Base-by-base conservation (phyloP, 1,140 invertebrate genomes). In the Odontomachus brunneus region DNA sequence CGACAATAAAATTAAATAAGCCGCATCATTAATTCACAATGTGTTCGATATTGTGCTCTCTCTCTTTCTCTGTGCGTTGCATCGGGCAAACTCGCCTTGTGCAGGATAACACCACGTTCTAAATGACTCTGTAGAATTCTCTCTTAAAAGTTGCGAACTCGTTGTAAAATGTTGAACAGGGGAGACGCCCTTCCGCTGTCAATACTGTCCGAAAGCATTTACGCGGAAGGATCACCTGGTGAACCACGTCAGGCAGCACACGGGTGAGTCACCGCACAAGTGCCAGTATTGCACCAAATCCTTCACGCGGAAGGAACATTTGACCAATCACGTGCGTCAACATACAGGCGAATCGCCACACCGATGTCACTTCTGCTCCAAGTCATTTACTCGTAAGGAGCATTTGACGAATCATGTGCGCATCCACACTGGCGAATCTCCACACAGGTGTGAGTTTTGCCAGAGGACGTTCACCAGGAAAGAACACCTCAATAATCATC, bases 221-320 rank as follows among this genome's bases (percentile, higher is more conserved):
- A 96, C 96, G 44, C 94, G 95, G 65, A 96, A 96, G 91, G 95
- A 96, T 89, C 95, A 96, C 88, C 92, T 96, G 89, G 96, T 95
- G 82, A 95, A 96, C 84, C 96, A 96, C 91, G 95, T 96, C 71
- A 94, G 95, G 82, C 95, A 95, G 87, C 97, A 97, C 92, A 97
- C 97, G 74, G 97, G 97, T 85, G 97, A 97, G 91, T 95, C 94
- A 86, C 95, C 95, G 87, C 95, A 95, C 91, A 94, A 95, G 92
- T 96, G 96, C 93, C 93, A 95, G 85, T 95, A 95, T 92, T 96
- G 96, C 91, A 94, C 96, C 22, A 95, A 97, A 94, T 96, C 96
- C 71, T 98, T 98, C 93, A 98, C 97, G 55, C 95, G 97, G 83
- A 98, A 98, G 94, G 97, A 98, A 94, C 97, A 98, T 94, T 96